Conservation (phyloP, 2,888 invertebrate species). For the Hipparchia sbordonii region DNA sequence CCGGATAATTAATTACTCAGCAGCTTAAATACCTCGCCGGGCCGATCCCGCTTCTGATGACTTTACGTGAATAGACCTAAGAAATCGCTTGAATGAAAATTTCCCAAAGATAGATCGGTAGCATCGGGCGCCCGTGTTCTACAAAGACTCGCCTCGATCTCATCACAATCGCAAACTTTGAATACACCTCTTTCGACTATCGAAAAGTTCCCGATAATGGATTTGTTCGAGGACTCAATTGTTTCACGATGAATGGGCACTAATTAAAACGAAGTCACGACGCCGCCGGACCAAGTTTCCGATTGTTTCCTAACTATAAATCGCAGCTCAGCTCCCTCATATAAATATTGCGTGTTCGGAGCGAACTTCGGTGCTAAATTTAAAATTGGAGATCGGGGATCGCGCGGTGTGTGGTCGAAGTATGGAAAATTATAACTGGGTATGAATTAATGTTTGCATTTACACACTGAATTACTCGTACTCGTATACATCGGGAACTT, state of each 20-base stretch:
- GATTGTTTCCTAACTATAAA: conserved; percentile 79
- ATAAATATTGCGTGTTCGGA: conserved; percentile 70
- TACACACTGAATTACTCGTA: background rate
- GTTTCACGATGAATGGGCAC: conserved; percentile 82
- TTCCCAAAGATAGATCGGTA: conserved; percentile 34
- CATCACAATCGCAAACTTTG: conserved; percentile 71
- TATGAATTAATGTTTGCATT: conserved; percentile 13
- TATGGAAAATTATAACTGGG: conserved; percentile 11
- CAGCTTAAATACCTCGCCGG: conserved; percentile 10
- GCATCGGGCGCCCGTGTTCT: conserved; percentile 53
- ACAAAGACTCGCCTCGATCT: conserved; percentile 59
- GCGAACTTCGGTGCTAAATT: conserved; percentile 76
- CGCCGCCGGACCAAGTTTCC: conserved; percentile 75
- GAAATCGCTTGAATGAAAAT: conserved; percentile 34
- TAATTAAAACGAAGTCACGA: conserved; percentile 83
- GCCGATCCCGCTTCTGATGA: conserved; percentile 10
- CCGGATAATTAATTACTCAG: conserved; percentile 14
- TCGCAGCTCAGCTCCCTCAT: conserved; percentile 70
- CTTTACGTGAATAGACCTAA: conserved; percentile 14
- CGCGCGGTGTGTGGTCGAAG: conserved; percentile 21
- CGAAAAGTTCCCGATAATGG: conserved; percentile 81
- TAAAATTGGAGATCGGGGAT: conserved; percentile 65
- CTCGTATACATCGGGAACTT: conserved; percentile 10
- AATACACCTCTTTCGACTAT: conserved; percentile 80
- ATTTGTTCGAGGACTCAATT: conserved; percentile 79